A percentile compares a stretch with the other conserved stretches of the same genome.
Conservation (phyloP, 2,113 vertebrate species). For the Morone saxatilis region DNA sequence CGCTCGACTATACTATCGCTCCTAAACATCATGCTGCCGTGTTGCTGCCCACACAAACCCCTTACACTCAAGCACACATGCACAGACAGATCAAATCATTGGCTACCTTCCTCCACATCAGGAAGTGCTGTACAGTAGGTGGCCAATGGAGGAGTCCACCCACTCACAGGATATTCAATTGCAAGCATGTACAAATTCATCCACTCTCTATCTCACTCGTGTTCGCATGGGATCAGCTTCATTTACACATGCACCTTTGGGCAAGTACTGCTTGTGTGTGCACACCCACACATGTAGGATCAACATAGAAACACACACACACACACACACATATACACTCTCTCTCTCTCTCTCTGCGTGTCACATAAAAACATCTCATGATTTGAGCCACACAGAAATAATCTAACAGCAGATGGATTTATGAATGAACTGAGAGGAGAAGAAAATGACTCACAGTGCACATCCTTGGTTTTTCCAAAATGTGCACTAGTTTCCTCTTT, state of each 20-base stretch:
- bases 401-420: slow-evolving; percentile 41
- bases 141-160: slow-evolving; percentile 72
- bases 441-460: neutral
- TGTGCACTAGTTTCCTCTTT: neutral
- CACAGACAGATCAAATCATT: slow-evolving; percentile 75
- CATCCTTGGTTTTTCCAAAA: neutral
- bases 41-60: slow-evolving; percentile 61
- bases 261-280: slow-evolving; percentile 39
- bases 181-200: slow-evolving; percentile 66
- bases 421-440: slow-evolving; percentile 64
- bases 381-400: slow-evolving; percentile 31
- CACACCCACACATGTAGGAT: slow-evolving; percentile 45
- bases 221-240: slow-evolving; percentile 55
- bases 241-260: slow-evolving; percentile 65
- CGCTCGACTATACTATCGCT: slow-evolving; percentile 48
- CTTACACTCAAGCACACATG: slow-evolving; percentile 36
- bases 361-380: slow-evolving; percentile 35
- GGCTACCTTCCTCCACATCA: slow-evolving; percentile 72
- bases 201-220: slow-evolving; percentile 60
- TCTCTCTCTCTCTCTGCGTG: neutral
- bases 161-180: slow-evolving; percentile 78
- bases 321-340: slow-evolving; percentile 1
- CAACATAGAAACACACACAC: slow-evolving; percentile 49
- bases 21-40: slow-evolving; percentile 59
- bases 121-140: slow-evolving; percentile 70